Base-by-base conservation (phyloP, 2,797 vertebrate species). In the Coilia nasus region DNA sequence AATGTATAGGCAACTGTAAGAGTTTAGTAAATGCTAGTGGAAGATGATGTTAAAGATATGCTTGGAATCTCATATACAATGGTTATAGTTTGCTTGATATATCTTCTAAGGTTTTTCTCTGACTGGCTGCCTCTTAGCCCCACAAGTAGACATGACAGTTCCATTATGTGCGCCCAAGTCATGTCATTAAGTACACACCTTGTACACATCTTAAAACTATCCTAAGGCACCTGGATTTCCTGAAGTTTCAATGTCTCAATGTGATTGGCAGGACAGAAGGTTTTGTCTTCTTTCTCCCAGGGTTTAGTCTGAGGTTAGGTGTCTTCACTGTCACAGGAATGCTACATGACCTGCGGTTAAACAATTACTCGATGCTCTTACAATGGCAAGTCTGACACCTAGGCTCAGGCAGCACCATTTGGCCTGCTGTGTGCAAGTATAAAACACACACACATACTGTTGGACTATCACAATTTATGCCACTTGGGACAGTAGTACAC, bases 281-380 rank as follows among this genome's bases (percentile, higher is more conserved):
- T 44, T 78, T 35, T 17, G 67, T 15, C 62, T 64, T 25, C 25
- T 25, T 64, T 71, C 25, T 6, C 64, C 64, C 28, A 5, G 64
- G 64, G 14, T 31, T 71, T 71, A 35, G 64, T 25, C 2, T 31
- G 64, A 71, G 28, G 64, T 71, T 64, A 28, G 28, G 62, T 64
- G 28, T 6, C 71, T 78, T 19, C 35, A 78, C 71, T 78, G 71
- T 78, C 71, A 78, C 19, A 78, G 19, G 28, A 82, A 82, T 82
- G 25, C 19, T 57, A 25, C 50, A 25, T 59, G 28, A n/a, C 71
- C 71, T 41, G 71, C 71, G 35, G 35, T 78, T 78, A 78, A 78
- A 78, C 71, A 41, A 78, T 78, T 44, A 78, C 71, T 71, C 25
- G 19, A 78, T 41, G 17, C 17, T 7, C 35, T 44, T 31, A 78